Base-by-base conservation (phyloP, 2,888 invertebrate genomes). In the Idaea dimidiata region DNA sequence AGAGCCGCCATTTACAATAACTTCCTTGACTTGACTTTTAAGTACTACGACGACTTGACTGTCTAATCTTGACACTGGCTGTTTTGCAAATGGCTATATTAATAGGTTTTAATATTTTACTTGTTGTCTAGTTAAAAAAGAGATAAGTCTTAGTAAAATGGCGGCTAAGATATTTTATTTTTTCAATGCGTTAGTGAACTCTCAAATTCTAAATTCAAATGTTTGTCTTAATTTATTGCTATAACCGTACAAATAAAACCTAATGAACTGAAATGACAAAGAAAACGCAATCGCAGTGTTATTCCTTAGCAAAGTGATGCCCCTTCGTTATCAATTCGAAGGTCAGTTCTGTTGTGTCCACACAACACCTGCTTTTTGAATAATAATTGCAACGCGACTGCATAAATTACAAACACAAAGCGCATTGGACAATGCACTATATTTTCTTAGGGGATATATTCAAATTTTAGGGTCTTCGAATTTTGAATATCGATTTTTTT, bases 381-480 rank as follows among this genome's bases (percentile, higher is more conserved):
- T 89, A 89, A 90, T 90, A 90, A 90, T 87, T 85, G 72, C 83
- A 84, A 76, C 79, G 71, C 80, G 76, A 74, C 72, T 75, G 79
- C 87, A 88, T 88, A 88, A 83, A 88, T 88, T 88, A 86, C 77
- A 72, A 70, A 67, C 67, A 78, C 76, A 87, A 89, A 82, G 76
- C 64, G 55, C 17, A 55, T 59, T 16, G 60, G 58, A 71, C 69
- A 72, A 72, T 66, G 76, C 78, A 70, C 69, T 91, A 88, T 91
- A 89, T 91, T 92, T 90, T 91, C 91, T 89, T 87, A 81, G 86
- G 88, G 88, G 82, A 87, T 91, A 87, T 91, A 91, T 91, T 91
- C 89, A 92, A 91, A 92, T 92, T 88, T 87, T 83, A 86, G 91
- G 91, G 91, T 88, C 82, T 84, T 83, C 78, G 79, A 77, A 83